Conservation (phyloP, 1,140 invertebrate species). For the Alviniconcha marisindica region DNA sequence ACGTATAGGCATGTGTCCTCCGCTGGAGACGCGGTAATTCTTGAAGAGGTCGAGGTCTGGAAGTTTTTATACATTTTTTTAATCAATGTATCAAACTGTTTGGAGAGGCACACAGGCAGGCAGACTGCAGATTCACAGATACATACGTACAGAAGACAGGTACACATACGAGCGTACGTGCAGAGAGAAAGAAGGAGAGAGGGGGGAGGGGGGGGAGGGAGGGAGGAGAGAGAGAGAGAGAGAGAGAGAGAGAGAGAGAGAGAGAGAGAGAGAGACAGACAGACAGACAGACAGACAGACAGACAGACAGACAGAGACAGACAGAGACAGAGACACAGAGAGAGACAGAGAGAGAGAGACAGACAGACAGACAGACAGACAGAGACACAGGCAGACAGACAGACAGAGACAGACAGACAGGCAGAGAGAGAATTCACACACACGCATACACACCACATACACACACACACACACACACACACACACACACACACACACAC, state of each 20-base stretch:
- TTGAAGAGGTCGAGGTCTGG: too few relatives aligned
- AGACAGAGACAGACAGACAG: background rate
- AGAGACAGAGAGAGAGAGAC: slow-evolving; percentile 33
- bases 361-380: background rate
- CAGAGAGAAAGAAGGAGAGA: background rate
- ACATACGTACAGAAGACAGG: too few relatives aligned
- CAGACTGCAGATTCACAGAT: too few relatives aligned
- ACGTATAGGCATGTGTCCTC: too few relatives aligned
- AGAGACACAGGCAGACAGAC: background rate
- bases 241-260: background rate
- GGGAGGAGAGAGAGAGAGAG: background rate
- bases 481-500: too few relatives aligned
- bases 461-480: too few relatives aligned
- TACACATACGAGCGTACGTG: too few relatives aligned
- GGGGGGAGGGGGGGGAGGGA: background rate
- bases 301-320: background rate
- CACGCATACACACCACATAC: too few relatives aligned
- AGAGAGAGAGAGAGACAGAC: background rate
- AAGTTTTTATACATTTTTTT: too few relatives aligned
- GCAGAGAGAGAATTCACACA: background rate
- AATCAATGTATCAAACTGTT: too few relatives aligned
- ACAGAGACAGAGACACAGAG: background rate
- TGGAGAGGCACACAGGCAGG: too few relatives aligned
- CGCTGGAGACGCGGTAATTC: too few relatives aligned
- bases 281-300: background rate